Evolutionary conservation across 2,113 vertebrate genomes (phyloP), one percentile per base, ranked within the genome.

Genomic region (Gasterosteus aculeatus): DNA sequence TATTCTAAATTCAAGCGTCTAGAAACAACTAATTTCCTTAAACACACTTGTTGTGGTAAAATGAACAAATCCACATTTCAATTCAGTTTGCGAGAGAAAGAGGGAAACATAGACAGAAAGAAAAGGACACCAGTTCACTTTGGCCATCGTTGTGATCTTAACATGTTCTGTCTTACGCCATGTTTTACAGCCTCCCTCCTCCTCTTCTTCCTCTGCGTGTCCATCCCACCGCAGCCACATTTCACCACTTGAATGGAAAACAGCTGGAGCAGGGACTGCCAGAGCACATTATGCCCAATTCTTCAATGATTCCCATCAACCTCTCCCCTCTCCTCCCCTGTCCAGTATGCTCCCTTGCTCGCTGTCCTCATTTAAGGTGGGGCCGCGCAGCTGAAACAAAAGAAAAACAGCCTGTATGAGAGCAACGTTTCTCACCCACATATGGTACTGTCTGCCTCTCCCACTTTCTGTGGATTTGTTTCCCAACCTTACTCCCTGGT

Each of bases 361-460:
- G 88, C 89, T 82, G 79, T 87, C 87, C 88, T 92, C 89, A 82
- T 91, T 92, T 91, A 87, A 93, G 92, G 92, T 93, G 92, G 83
- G 91, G 92, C 90, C 1, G 81, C 11, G 49, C 91, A 92, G 91
- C 91, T 92, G 92, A 92, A 93, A 93, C 92, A 92, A 93, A 93
- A 92, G 90, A 88, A 91, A 93, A 92, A 91, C 86, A 91, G 83
- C 87, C 71, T 83, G 80, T 59, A 90, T 92, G 91, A 92, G 92
- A 93, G 92, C 88, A 90, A 26, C 87, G 89, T 80, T 92, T 86
- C 90, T 92, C 89, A 87, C 86, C 89, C 91, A 92, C 92, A 92
- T 90, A 91, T 92, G 91, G 90, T 92, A 84, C 82, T 88, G 76
- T 75, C 87, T 86, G 82, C 68, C 84, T 84, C 69, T 80, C 75